Evolutionary conservation across 2,888 invertebrate genomes (phyloP), one percentile per base, ranked within the genome.

Genomic region (Nomada lathburiana): DNA sequence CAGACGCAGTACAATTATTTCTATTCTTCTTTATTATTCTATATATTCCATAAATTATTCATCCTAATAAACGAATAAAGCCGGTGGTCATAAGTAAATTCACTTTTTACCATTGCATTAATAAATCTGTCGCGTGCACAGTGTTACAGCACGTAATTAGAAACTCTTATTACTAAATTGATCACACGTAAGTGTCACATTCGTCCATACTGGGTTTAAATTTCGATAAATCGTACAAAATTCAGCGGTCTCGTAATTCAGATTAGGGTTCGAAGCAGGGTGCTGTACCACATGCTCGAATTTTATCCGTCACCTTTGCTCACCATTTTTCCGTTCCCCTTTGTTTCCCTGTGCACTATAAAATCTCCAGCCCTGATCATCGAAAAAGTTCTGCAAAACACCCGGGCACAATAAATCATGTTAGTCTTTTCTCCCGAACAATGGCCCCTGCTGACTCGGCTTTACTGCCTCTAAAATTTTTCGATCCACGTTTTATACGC

Each of bases 321-420:
- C 5, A 20, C n/a, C 13, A 20, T 23, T 4, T 26, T 52, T 18
- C 16, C 7, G 16, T 18, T 16, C 11, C 18, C 26, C 3, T 9
- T 74, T 62, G 18, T 47, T 23, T 59, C 13, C 10, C 20, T 50
- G 13, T 23, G 29, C 44, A 67, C 70, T 57, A 72, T 47, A 68
- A 76, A 80, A 76, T 71, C 67, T 53, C 26, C 60, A 36, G 47
- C 11, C 44, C 11, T n/a, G 67, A 75, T 80, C 47, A 55, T 29
- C 13, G 60, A 82, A 75, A 82, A 85, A 75, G 57, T 76, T 80
- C 81, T 81, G 83, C 85, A 81, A 85, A 85, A 79, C 86, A 83
- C 76, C 74, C 78, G 67, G 44, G 67, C 74, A 71, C 86, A 47
- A 86, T 86, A 83, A 85, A 86, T 86, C 86, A 85, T 75, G 79